Conservation (phyloP, 2,797 vertebrate species). For the Bucorvus abyssinicus region DNA sequence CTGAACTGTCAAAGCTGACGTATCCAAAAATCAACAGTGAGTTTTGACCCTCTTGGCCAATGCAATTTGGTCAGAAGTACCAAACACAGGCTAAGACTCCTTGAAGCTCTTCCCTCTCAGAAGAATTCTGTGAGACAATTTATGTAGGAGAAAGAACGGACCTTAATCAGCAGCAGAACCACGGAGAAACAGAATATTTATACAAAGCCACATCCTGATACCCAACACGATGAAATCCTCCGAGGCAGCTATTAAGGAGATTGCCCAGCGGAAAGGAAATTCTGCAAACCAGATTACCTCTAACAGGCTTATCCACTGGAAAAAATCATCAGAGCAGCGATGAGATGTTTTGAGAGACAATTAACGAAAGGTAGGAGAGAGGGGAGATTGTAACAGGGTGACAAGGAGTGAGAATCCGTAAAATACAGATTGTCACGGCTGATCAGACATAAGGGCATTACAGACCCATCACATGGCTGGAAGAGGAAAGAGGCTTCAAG, state of each 20-base stretch:
- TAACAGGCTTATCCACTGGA: constrained; percentile 61
- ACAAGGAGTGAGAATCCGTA: not conserved
- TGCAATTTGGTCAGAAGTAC: not conserved
- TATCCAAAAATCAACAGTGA: not conserved
- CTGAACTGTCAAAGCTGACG: accelerated
- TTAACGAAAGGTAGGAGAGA: constrained; percentile 33
- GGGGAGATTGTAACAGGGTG: not conserved
- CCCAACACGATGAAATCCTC: not conserved
- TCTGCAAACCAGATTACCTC: constrained; percentile 68
- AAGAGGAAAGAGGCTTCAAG: not conserved
- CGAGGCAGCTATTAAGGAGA: not conserved
- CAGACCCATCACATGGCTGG: not conserved
- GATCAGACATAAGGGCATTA: not conserved
- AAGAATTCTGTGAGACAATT: not conserved
- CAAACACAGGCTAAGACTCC: accelerated
- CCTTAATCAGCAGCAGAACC: not conserved
- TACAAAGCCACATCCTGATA: not conserved
- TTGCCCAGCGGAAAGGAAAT: constrained; percentile 39
- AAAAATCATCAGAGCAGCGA: not conserved
- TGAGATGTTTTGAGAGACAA: constrained; percentile 39
- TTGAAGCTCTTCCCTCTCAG: not conserved
- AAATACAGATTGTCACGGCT: not conserved
- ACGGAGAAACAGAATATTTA: not conserved
- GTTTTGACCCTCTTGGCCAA: not conserved
- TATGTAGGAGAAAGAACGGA: not conserved